Conservation (phyloP, 53 echinoderm and acorn worm species). For the Astropecten irregularis region DNA sequence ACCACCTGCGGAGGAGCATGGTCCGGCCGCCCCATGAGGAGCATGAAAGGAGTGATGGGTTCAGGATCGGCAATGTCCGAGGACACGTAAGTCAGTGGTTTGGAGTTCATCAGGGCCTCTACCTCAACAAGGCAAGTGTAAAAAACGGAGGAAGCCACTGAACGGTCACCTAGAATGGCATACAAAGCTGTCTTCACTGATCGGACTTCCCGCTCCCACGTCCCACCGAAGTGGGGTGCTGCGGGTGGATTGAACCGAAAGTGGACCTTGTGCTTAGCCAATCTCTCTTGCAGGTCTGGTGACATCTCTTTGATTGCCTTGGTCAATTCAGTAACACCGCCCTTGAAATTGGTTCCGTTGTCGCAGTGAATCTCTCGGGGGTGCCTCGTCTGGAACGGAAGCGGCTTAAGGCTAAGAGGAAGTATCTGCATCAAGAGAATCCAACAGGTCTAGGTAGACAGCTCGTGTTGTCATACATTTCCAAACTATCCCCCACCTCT, state of each 20-base stretch:
- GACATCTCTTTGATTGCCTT: slow-evolving; percentile 17
- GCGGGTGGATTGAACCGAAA: slow-evolving; percentile 45
- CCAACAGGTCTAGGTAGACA: slow-evolving; percentile 37
- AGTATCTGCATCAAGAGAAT: slow-evolving; percentile 29
- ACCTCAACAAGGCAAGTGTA: slow-evolving; percentile 58
- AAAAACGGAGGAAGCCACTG: slow-evolving; percentile 43
- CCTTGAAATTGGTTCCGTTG: slow-evolving; percentile 58
- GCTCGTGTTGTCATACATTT: slow-evolving; percentile 56
- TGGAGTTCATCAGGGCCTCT: too few relatives aligned
- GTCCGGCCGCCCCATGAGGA: too few relatives aligned
- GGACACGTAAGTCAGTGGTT: too few relatives aligned
- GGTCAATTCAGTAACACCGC: slow-evolving; percentile 25
- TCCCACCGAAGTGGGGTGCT: slow-evolving; percentile 51
- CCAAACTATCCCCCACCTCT: slow-evolving; percentile 59
- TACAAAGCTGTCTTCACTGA: slow-evolving; percentile 39
- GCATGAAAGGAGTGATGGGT: too few relatives aligned
- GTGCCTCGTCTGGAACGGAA: slow-evolving; percentile 19
- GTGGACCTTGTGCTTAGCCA: background rate
- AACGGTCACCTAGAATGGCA: slow-evolving; percentile 21
- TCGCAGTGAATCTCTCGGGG: slow-evolving; percentile 31
- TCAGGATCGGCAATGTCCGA: too few relatives aligned
- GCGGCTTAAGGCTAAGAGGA: slow-evolving; percentile 38
- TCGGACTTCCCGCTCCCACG: slow-evolving; percentile 48
- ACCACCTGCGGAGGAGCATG: too few relatives aligned
- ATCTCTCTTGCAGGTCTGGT: background rate